Base-by-base conservation (phyloP, 1,140 invertebrate species). In the Drosophila funebris region DNA sequence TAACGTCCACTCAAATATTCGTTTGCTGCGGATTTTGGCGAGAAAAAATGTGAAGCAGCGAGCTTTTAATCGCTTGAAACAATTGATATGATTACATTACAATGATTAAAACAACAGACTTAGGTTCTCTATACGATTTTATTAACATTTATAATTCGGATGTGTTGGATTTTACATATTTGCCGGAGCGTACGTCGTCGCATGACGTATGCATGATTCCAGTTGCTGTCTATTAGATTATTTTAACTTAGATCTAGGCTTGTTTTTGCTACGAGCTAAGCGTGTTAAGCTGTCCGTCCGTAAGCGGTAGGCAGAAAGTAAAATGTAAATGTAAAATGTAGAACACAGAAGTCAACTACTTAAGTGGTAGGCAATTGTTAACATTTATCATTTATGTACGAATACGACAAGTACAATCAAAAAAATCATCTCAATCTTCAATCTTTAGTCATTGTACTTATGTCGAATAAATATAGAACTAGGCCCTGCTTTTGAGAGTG, bases 111-210 rank as follows among this genome's bases (percentile, higher is more conserved):
- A n/a, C n/a, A 22, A 22, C 4, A 2, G 22, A 22, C 11, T 9
- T 63, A 57, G 63, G 76, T 39, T 76, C 72, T 77, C 41, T 75
- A 71, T 80, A 81, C 66, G 43, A 29, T 67, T 87, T 84, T 87
- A 85, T 87, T 77, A 87, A 85, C 82, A 81, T 84, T 84, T 79
- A 70, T 73, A 77, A 77, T 82, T 87, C 79, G 73, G 73, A 80
- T 74, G 77, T 66, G 78, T 78, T 82, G 71, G 74, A 85, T 77
- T 87, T 87, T 85, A 87, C 82, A 85, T 60, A 81, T 71, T 70
- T 44, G 20, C 50, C 73, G 62, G 44, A 44, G 41, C 52, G 54
- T 77, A 80, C 68, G 63, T 52, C 58, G n/a, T 24, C 16, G 7
- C 16, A 6, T 7, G 16, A 74, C 66, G 71, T 82, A 82, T 9